Conservation (phyloP, 2,888 invertebrate genomes). For the Zygogramma bicolorata region DNA sequence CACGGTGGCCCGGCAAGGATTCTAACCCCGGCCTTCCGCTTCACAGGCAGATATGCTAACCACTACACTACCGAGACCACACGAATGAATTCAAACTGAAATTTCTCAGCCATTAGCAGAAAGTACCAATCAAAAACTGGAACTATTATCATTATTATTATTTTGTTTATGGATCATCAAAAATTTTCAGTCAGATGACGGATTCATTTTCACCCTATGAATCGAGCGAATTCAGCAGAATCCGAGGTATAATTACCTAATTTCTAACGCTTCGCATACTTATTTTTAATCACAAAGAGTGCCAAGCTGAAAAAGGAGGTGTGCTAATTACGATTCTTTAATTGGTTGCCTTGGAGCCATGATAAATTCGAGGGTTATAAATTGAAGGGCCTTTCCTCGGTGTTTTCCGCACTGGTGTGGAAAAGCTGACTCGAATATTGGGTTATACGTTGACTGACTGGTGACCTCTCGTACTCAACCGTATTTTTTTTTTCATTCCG, state of each 20-base stretch:
- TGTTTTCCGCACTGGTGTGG: constrained; percentile 15
- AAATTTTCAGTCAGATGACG: too few species aligned
- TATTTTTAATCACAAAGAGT: constrained; percentile 21
- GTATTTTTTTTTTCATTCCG: not conserved
- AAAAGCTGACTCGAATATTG: not conserved
- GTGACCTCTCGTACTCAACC: not conserved
- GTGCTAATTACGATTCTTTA: constrained; percentile 39
- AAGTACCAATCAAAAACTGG: too few species aligned
- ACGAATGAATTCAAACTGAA: too few species aligned
- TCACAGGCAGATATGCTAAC: too few species aligned
- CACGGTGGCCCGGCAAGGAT: too few species aligned
- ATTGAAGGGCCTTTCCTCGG: constrained; percentile 28
- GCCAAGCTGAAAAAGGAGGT: constrained; percentile 24
- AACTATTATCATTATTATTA: too few species aligned
- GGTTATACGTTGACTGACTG: not conserved
- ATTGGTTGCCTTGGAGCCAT: constrained; percentile 35
- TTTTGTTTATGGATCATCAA: too few species aligned
- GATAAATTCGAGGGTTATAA: constrained; percentile 32
- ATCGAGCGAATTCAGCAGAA: too few species aligned
- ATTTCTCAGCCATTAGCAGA: too few species aligned
- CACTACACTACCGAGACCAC: too few species aligned
- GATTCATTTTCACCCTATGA: too few species aligned
- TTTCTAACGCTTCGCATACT: constrained; percentile 17
- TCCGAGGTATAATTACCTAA: constrained; percentile 19
- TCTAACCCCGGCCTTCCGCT: too few species aligned